Evolutionary conservation across 2,113 vertebrate species (phyloP).

Genomic region (Coptodon bakossiorum): DNA sequence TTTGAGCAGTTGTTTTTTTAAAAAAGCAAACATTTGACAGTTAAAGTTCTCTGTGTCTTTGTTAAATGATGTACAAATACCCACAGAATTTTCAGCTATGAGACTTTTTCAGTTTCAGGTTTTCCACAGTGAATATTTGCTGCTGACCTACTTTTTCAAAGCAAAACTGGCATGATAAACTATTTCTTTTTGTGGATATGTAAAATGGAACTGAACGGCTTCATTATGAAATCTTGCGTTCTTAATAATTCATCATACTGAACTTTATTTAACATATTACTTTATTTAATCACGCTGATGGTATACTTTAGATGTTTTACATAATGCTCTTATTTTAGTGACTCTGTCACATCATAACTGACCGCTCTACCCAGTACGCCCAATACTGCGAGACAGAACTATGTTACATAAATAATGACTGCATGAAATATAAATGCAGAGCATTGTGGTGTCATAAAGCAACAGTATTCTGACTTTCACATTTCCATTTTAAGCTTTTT

Average conservation of each 20-base stretch:
- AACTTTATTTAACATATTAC: not conserved
- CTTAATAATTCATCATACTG: not conserved
- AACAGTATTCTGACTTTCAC: not conserved
- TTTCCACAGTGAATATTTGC: not conserved
- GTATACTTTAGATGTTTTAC: not conserved
- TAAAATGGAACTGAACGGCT: conserved; percentile 8
- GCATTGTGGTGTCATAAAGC: not conserved
- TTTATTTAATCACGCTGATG: not conserved
- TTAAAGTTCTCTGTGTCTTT: not conserved
- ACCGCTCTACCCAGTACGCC: not conserved
- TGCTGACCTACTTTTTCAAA: conserved; percentile 29
- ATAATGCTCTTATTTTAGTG: not conserved
- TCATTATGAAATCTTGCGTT: not conserved
- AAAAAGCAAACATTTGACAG: not conserved
- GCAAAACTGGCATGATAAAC: not conserved
- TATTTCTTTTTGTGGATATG: conserved; percentile 26
- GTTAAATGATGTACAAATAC: not conserved
- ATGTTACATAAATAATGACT: not conserved
- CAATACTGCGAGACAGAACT: not conserved
- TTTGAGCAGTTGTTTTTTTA: not conserved
- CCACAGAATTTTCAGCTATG: not conserved
- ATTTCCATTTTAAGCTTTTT: not conserved
- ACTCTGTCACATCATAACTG: not conserved
- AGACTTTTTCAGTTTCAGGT: not conserved
- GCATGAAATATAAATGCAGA: not conserved